Evolutionary conservation across 2,888 invertebrate genomes (phyloP), one percentile per base, ranked within the genome.

Genomic region (Abrostola tripartita): DNA sequence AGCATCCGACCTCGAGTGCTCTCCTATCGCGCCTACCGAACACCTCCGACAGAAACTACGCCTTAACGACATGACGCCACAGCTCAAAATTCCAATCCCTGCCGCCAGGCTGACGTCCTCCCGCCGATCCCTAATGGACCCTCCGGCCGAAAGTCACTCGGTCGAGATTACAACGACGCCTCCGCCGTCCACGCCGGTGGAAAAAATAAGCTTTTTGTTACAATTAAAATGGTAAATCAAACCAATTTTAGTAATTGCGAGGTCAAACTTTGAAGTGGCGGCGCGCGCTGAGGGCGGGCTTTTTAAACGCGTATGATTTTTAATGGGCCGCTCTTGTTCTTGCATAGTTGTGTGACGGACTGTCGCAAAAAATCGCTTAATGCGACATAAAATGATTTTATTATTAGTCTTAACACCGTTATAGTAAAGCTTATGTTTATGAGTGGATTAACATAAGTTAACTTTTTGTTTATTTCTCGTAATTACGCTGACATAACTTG

Each of bases 171-270:
- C 92, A 91, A 90, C 87, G 90, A 82, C 85, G 82, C 86, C 84
- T 82, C 78, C 85, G 81, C 81, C 85, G 87, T 82, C 88, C 91
- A 84, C 85, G 84, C 86, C 85, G 84, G 83, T 88, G 85, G 89
- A 91, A 93, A 94, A 94, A 94, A 93, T 92, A 93, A 92, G 92
- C 92, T 94, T 94, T 94, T 93, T 93, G 92, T 93, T 92, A 94
- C 93, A 94, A 93, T 94, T 94, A 93, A 94, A 94, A 94, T 93
- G 93, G 92, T 93, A 94, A 93, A 94, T 94, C 94, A 93, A 94
- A 94, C 93, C 93, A 94, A 93, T 94, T 94, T 93, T 92, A 92
- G 92, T 93, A 93, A 94, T 93, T 94, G 93, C 92, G 92, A 90
- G 92, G 91, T 92, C 92, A 92, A 92, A 92, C 91, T 93, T 92